A percentile compares a stretch with the other conserved stretches of the same genome.
These are phyloP conservation scores for Trypoxylon attenuatum DNA, from an alignment of 2,888 invertebrate species.

Conservation along the genomic window DNA sequence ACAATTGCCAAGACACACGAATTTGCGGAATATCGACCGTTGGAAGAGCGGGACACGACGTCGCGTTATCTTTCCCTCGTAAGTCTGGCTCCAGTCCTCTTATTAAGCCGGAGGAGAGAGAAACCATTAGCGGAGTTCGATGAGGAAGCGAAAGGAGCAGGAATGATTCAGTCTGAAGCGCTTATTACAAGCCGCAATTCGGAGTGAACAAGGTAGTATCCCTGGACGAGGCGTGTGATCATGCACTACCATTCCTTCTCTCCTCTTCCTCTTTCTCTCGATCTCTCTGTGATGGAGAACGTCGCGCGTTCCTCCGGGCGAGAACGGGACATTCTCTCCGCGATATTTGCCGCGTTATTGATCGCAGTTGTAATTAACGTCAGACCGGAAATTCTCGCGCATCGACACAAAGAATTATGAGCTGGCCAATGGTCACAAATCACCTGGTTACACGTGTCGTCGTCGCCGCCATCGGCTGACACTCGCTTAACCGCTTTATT, in stretches of 20 bases:
- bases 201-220: too few relatives aligned
- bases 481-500: conserved; percentile 50
- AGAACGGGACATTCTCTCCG: conserved; percentile 5
- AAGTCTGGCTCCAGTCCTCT: neutral
- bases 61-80: neutral
- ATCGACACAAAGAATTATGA: conserved; percentile 24
- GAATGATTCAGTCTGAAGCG: neutral
- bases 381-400: conserved; percentile 3
- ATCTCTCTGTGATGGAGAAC: too few relatives aligned
- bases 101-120: too few relatives aligned
- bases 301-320: conserved; percentile 17
- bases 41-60: conserved; percentile 8
- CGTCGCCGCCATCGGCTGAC: conserved; percentile 23
- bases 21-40: conserved; percentile 29
- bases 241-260: too few relatives aligned
- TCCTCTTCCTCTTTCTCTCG: too few relatives aligned
- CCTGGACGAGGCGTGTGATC: too few relatives aligned
- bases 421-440: conserved; percentile 13
- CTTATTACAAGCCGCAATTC: neutral
- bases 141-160: neutral
- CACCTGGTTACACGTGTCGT: conserved; percentile 21
- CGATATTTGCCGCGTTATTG: conserved; percentile 11
- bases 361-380: conserved; percentile 28
- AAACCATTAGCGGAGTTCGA: too few relatives aligned
- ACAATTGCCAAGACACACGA: conserved; percentile 18